Conservation (phyloP, 2,113 vertebrate genomes). For the Nerophis ophidion region DNA sequence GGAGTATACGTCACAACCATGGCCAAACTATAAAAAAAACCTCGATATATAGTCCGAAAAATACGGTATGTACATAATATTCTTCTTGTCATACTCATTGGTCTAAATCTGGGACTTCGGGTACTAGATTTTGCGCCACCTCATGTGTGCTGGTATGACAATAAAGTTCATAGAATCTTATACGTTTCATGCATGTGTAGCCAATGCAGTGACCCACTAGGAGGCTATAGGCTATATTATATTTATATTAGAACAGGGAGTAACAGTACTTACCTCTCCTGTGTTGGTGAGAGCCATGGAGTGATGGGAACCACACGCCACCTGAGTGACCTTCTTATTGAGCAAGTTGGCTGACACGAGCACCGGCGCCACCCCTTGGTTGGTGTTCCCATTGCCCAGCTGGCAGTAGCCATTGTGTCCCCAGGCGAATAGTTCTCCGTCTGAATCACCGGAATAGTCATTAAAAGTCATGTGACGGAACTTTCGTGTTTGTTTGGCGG, state of each 20-base stretch:
- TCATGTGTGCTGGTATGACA: too few relatives aligned
- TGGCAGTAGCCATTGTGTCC: slow-evolving; percentile 97
- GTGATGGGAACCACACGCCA: slow-evolving; percentile 95
- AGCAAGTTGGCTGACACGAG: slow-evolving; percentile 87
- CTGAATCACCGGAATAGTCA: slow-evolving; percentile 60
- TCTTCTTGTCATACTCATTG: too few relatives aligned
- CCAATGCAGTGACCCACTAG: too few relatives aligned
- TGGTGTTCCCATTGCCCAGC: slow-evolving; percentile 90
- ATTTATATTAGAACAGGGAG: not conserved
- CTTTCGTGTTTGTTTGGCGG: slow-evolving; percentile 3
- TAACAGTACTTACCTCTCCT: slow-evolving; percentile 82
- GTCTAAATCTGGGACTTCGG: too few relatives aligned
- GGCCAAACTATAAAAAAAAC: too few relatives aligned
- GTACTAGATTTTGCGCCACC: too few relatives aligned
- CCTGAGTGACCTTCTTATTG: slow-evolving; percentile 84
- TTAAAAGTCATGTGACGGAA: not conserved
- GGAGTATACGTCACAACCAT: too few relatives aligned
- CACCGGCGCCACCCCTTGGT: slow-evolving; percentile 83
- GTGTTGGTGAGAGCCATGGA: slow-evolving; percentile 86
- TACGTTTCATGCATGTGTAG: too few relatives aligned
- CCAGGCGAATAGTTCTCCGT: slow-evolving; percentile 93
- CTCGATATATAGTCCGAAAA: too few relatives aligned
- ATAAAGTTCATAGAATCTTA: too few relatives aligned
- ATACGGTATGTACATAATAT: too few relatives aligned
- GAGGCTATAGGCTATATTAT: too few relatives aligned